Base-by-base conservation (phyloP, 1,140 invertebrate species). In the Gerris buenoi region DNA sequence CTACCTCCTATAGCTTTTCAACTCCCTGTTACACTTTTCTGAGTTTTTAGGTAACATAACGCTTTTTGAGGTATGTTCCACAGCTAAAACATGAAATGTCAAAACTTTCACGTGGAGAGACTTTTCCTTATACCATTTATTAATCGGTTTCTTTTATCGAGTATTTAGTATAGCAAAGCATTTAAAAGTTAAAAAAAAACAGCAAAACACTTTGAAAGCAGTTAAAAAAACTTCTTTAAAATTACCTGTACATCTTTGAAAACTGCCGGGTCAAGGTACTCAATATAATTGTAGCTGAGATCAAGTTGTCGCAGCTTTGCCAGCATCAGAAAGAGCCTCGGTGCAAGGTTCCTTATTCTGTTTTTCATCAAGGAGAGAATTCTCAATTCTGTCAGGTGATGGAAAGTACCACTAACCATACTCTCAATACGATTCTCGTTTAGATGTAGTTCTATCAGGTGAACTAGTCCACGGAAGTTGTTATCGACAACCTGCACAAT, bases 201-300 rank as follows among this genome's bases (percentile, higher is more conserved):
- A n/a, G n/a, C n/a, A n/a, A n/a, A n/a, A n/a, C n/a, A n/a, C n/a
- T n/a, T n/a, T n/a, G n/a, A n/a, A n/a, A n/a, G n/a, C n/a, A n/a
- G n/a, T n/a, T n/a, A n/a, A n/a, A n/a, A n/a, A n/a, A n/a, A n/a
- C n/a, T n/a, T n/a, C n/a, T n/a, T n/a, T n/a, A n/a, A n/a, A n/a
- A n/a, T n/a, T 76, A 84, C 82, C 77, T 81, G 77, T 33, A 90
- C 83, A 77, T 90, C 88, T 73, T 85, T 84, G 75, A 90, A 90
- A 25, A 88, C 85, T 77, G 88, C 87, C 13, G 87, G 84, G 74
- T 84, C 83, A 65, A 90, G 79, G 72, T 87, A 84, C 59, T 79
- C 76, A 25, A 89, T 75, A 65, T 84, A 83, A 79, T 92, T 92
- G 68, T 84, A 81, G 74, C 86, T 89, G 57, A 92, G 76, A 77